Evolutionary conservation across 2,113 vertebrate genomes (phyloP).

Genomic region (Centropristis striata): DNA sequence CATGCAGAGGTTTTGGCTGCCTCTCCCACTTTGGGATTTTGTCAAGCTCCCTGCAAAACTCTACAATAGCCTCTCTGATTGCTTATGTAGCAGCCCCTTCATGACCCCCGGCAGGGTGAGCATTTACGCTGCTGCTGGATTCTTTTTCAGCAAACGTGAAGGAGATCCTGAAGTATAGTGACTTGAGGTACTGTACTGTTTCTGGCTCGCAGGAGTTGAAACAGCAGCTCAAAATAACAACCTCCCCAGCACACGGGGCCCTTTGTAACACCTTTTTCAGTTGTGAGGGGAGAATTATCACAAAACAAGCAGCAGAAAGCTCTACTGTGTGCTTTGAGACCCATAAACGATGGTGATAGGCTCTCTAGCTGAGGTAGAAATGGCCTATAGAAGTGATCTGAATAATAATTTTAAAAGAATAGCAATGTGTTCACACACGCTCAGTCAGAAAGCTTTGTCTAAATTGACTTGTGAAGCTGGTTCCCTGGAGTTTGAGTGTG

Average conservation of each 20-base stretch:
- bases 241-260: constrained; percentile 30
- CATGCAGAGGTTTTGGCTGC: constrained; percentile 51
- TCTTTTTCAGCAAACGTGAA: constrained; percentile 41
- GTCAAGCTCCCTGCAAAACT: constrained; percentile 43
- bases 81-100: constrained; percentile 35
- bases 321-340: constrained; percentile 30
- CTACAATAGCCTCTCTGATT: constrained; percentile 64
- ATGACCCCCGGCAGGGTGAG: constrained; percentile 29
- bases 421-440: neutral
- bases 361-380: constrained; percentile 31
- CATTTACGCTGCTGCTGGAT: constrained; percentile 20
- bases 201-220: constrained; percentile 28
- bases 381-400: constrained; percentile 32
- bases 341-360: constrained; percentile 23
- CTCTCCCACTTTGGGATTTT: constrained; percentile 22
- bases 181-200: constrained; percentile 11
- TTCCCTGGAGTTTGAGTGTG: constrained; percentile 46
- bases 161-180: constrained; percentile 12
- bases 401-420: constrained; percentile 31
- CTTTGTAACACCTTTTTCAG: constrained; percentile 35
- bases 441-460: constrained; percentile 22
- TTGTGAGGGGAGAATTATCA: constrained; percentile 23
- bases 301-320: constrained; percentile 28
- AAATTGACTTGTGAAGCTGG: constrained; percentile 63
- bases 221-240: constrained; percentile 40